Conservation (phyloP, 2,888 invertebrate genomes). For the Ormyrus labotus region DNA sequence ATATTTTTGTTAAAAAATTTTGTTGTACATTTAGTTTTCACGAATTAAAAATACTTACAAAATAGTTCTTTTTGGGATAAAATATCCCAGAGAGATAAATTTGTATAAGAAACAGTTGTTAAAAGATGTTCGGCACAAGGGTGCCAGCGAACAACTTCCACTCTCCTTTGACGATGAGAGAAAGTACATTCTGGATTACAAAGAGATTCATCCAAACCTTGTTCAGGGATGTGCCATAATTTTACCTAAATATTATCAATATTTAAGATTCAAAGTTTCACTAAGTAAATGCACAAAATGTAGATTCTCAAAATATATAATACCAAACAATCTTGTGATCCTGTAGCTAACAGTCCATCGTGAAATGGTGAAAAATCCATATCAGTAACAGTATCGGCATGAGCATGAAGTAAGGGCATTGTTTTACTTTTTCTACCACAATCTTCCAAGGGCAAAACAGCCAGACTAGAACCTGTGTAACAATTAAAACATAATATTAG, state of each 20-base stretch:
- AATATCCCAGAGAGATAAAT: slow-evolving; percentile 91
- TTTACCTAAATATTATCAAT: slow-evolving; percentile 81
- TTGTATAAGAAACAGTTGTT: slow-evolving; percentile 89
- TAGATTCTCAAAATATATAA: slow-evolving; percentile 53
- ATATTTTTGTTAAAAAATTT: slow-evolving; percentile 5
- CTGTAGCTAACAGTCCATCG: slow-evolving; percentile 93
- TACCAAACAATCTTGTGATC: slow-evolving; percentile 91
- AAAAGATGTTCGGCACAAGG: slow-evolving; percentile 93
- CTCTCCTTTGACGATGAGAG: slow-evolving; percentile 88
- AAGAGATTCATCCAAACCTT: slow-evolving; percentile 86
- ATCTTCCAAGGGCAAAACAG: slow-evolving; percentile 91
- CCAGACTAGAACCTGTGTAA: slow-evolving; percentile 87
- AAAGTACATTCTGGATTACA: slow-evolving; percentile 88
- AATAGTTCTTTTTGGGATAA: slow-evolving; percentile 88
- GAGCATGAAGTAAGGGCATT: slow-evolving; percentile 90
- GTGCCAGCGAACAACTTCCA: slow-evolving; percentile 94
- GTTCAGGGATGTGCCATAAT: slow-evolving; percentile 92
- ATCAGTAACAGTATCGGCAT: slow-evolving; percentile 94
- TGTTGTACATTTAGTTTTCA: slow-evolving; percentile 70
- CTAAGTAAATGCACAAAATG: neutral
- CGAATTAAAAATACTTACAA: slow-evolving; percentile 78
- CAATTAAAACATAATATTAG: no score
- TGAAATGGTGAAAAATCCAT: slow-evolving; percentile 97
- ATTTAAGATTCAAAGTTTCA: neutral
- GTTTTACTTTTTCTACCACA: slow-evolving; percentile 92